Evolutionary conservation across 2,888 invertebrate genomes (phyloP), one percentile per base, ranked within the genome.

Genomic region (Acanthosepion lycidas): DNA sequence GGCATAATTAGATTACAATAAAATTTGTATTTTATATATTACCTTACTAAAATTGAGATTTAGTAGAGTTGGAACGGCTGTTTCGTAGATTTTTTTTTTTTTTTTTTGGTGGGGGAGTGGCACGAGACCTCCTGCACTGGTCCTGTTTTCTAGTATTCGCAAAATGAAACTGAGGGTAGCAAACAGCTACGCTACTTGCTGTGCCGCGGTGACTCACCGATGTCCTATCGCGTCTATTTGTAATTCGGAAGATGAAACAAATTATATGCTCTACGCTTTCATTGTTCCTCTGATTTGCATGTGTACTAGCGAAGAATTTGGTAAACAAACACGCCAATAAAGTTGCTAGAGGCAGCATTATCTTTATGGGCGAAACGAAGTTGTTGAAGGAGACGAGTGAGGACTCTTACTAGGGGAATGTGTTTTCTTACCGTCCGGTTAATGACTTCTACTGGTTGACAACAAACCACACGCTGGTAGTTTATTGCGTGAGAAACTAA

Each of bases 291-390:
- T 78, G 78, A 78, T 78, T 33, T 78, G n/a, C 78, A 78, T 33
- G n/a, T 23, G 15, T n/a, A 33, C n/a, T 78, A 12, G n/a, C 78
- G 78, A 78, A 78, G 78, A 78, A 78, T 78, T 78, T 78, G n/a
- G 78, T 78, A n/a, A 78, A 78, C n/a, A 78, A 78, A 78, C n/a
- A 78, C 23, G n/a, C 78, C 78, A 78, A 78, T 78, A 78, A 78
- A 78, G 78, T 33, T 78, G 33, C 78, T n/a, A 78, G n/a, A 9
- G 15, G n/a, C n/a, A 15, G n/a, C n/a, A 5, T 78, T 78, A 78
- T 78, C 78, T 78, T 78, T 78, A 78, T 78, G 78, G 78, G 78
- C n/a, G 12, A 78, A 78, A n/a, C 28, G 9, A 78, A 78, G 78
- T n/a, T 78, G 78, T n/a, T 78, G 78, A n/a, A 33, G 12, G 12